A percentile compares a stretch with the other conserved stretches of the same genome.
These are phyloP conservation scores for Ophiothrix spiculata DNA, from an alignment of 35 echinoderm and acorn worm genomes.

Conservation along the genomic window DNA sequence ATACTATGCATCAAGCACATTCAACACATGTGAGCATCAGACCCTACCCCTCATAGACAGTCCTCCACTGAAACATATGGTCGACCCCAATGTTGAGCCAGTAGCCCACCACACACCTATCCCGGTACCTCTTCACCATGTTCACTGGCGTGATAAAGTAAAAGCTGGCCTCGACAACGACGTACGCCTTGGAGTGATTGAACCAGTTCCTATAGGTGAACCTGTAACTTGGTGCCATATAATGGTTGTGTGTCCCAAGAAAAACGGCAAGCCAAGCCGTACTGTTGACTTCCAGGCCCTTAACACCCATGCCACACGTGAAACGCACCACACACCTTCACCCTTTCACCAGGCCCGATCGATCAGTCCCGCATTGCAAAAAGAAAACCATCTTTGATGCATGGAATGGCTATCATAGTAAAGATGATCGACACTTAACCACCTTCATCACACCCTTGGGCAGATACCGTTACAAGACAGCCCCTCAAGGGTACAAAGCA, in stretches of 20 bases:
- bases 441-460: slow-evolving; percentile 34
- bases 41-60: slow-evolving; percentile 20
- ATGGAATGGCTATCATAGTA: slow-evolving; percentile 31
- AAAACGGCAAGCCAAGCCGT: slow-evolving; percentile 9
- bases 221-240: slow-evolving; percentile 26
- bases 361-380: neutral
- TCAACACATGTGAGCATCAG: slow-evolving; percentile 37
- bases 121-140: neutral
- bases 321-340: slow-evolving; percentile 37
- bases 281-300: slow-evolving; percentile 26
- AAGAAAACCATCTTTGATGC: slow-evolving; percentile 32
- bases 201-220: slow-evolving; percentile 37
- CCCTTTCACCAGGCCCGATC: slow-evolving; percentile 18
- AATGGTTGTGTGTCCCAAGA: neutral
- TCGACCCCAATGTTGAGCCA: slow-evolving; percentile 22
- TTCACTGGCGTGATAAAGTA: slow-evolving; percentile 21
- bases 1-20: slow-evolving; percentile 15
- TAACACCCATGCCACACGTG: slow-evolving; percentile 16
- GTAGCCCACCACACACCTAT: slow-evolving; percentile 32
- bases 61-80: slow-evolving; percentile 22
- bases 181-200: slow-evolving; percentile 16
- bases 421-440: slow-evolving; percentile 29
- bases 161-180: slow-evolving; percentile 32
- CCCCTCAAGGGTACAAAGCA: slow-evolving; percentile 22
- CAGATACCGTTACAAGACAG: slow-evolving; percentile 16